Evolutionary conservation across 2,797 vertebrate genomes (phyloP), one percentile per base, ranked within the genome.

Genomic region (Melanitta fusca): DNA sequence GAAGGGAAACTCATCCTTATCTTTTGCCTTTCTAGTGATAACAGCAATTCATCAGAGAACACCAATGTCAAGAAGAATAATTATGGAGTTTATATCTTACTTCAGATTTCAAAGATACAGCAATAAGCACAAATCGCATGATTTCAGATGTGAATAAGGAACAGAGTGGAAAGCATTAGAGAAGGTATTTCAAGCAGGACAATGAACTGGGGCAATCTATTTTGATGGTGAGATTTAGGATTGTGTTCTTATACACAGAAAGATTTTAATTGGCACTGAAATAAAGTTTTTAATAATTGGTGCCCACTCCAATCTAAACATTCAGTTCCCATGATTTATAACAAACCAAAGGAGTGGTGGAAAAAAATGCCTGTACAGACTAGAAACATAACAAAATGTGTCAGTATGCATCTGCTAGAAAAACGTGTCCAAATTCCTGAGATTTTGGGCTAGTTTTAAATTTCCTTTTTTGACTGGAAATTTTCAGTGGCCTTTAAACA

Each of bases 101-200:
- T 74, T 88, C 89, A 10, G 73, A 94, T 82, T 86, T 84, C 77
- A 91, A 22, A 89, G 51, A 75, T 71, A 78, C 8, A 82, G 54
- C 24, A 91, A n/a, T 58, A 85, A 86, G 39, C 57, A 72, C 41
- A 91, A 85, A 17, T 91, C 4, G 53, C 14, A 43, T n/a, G 39
- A 91, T 85, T 93, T 94, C 61, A 92, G 53, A 65, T 36, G 16
- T 78, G 57, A 89, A 85, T 75, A 90, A 43, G 24, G 28, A 88
- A 77, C 16, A 91, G 45, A 91, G 81, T 5, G 43, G 25, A 88
- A 83, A 81, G 28, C 28, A 68, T 66, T 27, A 89, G 21, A 84
- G 58, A 92, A 77, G 8, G 15, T 89, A 77, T 81, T 94, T 92
- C 62, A 51, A 32, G 51, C 38, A 81, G 30, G 22, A 88, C 30